Conservation (phyloP, 2,888 invertebrate species). For the Phrixothrix hirtus region DNA sequence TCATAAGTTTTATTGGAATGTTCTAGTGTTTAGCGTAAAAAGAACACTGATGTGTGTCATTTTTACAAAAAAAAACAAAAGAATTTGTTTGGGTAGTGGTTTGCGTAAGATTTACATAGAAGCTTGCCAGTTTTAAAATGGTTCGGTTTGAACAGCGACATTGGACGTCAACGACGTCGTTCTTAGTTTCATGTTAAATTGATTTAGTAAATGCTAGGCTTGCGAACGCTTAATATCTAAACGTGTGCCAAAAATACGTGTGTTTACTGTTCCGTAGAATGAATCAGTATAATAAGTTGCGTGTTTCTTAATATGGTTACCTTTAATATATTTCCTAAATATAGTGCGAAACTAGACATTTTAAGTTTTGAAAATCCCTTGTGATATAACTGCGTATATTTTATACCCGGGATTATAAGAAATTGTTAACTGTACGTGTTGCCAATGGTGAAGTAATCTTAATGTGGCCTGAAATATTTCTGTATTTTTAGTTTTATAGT, state of each 20-base stretch:
- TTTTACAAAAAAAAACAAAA: constrained; percentile 3
- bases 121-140: constrained; percentile 19
- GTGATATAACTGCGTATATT: too few relatives aligned
- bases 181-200: constrained; percentile 18
- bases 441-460: too few relatives aligned
- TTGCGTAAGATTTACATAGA: constrained; percentile 17
- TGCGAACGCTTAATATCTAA: constrained; percentile 15
- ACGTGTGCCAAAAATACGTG: constrained; percentile 34
- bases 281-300: constrained; percentile 18
- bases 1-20: too few relatives aligned
- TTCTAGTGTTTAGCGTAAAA: too few relatives aligned
- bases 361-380: too few relatives aligned
- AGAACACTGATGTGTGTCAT: neutral
- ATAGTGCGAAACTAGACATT: constrained; percentile 31
- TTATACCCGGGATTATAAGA: too few relatives aligned
- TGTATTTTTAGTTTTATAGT: constrained; percentile 19
- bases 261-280: constrained; percentile 37
- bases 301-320: constrained; percentile 5
- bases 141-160: constrained; percentile 15
- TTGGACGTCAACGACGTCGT: constrained; percentile 15
- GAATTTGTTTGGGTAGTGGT: constrained; percentile 9
- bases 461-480: too few relatives aligned
- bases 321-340: neutral
- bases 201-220: constrained; percentile 20
- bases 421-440: too few relatives aligned